phyloP scores from a whole-genome alignment of 2,113 vertebrate genomes.

The Erinaceus europaeus region DNA sequence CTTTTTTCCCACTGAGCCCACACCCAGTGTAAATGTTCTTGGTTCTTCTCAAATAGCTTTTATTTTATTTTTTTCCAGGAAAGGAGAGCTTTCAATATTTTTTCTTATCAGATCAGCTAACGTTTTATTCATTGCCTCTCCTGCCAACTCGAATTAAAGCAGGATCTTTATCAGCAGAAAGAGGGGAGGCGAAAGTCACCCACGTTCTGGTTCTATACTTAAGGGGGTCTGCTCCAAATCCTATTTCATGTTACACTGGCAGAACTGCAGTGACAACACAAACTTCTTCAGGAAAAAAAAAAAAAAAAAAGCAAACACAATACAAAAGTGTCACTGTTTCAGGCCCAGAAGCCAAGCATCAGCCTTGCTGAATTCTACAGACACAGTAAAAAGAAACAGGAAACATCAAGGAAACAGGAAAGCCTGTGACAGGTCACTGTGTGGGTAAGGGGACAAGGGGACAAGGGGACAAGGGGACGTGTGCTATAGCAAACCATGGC shows the following conservation, averaged over 20 bases:
- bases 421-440: no score
- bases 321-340: no score
- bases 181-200: constrained; percentile 33
- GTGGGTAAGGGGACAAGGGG: no score
- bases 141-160: constrained; percentile 58
- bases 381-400: constrained; percentile 51
- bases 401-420: background rate
- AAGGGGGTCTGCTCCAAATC: constrained; percentile 20
- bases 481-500: constrained; percentile 2
- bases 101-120: constrained; percentile 49
- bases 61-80: no score
- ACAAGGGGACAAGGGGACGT: no score
- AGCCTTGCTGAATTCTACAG: constrained; percentile 51
- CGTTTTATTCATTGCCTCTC: constrained; percentile 69
- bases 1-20: background rate
- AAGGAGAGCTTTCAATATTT: constrained; percentile 50
- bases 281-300: background rate
- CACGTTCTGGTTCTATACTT: constrained; percentile 41
- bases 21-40: background rate
- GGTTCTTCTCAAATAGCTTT: constrained; percentile 35
- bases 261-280: constrained; percentile 29
- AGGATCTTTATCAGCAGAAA: constrained; percentile 61
- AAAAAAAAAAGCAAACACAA: background rate
- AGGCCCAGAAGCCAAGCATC: background rate
- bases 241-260: constrained; percentile 12